Evolutionary conservation across 2,113 vertebrate species (phyloP).

Genomic region (Dipodomys spectabilis): DNA sequence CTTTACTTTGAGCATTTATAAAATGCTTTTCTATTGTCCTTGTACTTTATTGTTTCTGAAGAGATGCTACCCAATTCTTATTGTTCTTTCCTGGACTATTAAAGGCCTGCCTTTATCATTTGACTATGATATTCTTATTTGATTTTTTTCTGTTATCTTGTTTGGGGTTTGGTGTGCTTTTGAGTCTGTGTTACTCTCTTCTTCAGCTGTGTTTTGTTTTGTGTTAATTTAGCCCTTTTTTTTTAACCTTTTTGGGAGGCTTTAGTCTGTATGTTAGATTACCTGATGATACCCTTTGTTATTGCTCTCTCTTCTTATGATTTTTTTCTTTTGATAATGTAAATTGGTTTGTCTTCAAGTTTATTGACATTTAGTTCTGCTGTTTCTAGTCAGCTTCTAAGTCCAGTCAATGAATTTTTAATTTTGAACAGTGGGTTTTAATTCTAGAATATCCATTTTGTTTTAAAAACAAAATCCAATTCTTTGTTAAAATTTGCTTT

Average conservation of each 20-base stretch:
- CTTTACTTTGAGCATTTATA: conserved; percentile 1
- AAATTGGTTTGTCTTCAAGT: not conserved
- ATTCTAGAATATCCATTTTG: not conserved
- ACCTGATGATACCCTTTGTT: not conserved
- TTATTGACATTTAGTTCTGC: too few species aligned
- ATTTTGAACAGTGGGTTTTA: too few species aligned
- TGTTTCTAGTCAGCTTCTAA: too few species aligned
- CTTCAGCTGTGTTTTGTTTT: conserved; percentile 1
- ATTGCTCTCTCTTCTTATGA: not conserved
- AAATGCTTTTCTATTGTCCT: not conserved
- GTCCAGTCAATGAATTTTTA: too few species aligned
- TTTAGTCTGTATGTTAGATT: conserved; percentile 35
- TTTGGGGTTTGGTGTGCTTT: not conserved
- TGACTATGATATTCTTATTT: not conserved
- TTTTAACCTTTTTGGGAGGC: not conserved
- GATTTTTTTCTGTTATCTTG: not conserved
- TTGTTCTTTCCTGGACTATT: not conserved
- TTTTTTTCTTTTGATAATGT: conserved; percentile 2
- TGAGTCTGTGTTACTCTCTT: not conserved
- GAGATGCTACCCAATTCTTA: not conserved
- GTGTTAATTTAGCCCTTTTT: not conserved
- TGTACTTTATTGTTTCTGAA: not conserved
- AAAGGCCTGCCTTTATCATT: not conserved
- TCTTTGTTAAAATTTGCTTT: not conserved
- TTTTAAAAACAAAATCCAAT: conserved; percentile 25